Base-by-base conservation (phyloP, 2,797 vertebrate genomes). In the Anguilla anguilla region DNA sequence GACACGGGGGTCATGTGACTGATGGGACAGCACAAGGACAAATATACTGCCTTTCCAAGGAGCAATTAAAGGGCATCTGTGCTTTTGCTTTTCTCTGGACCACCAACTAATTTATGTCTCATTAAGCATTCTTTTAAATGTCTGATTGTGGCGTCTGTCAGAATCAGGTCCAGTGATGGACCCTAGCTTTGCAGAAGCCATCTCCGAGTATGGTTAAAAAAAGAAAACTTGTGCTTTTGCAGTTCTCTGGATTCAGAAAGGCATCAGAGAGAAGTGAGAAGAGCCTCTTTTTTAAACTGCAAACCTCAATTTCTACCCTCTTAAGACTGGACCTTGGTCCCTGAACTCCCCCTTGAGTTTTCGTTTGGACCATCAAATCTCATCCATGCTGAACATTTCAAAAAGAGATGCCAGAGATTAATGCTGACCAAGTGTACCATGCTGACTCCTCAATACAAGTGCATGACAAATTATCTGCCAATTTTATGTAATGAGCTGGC, bases 21-120 rank as follows among this genome's bases (percentile, higher is more conserved):
- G 89, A 91, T 90, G 90, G 87, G 92, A 90, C 90, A 91, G 90
- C 92, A 93, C 92, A 92, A 91, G 92, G 90, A 92, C 93, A 92
- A 22, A 91, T 91, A 89, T 87, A 88, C 91, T 93, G 91, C 15
- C 35, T 11, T 43, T 72, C 69, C 85, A 25, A 39, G 77, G 22
- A 51, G 31, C 35, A 79, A 53, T 72, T 25, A 77, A 31, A 53
- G 46, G 43, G 74, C 43, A 28, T 28, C 67, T 9, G 85, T 51
- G 19, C n/a, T 43, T 61, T 39, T 91, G 91, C 92, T 94, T 92
- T 93, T 93, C 57, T 88, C 94, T 93, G 92, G 91, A 92, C 91
- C 93, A 91, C 93, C 92, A 93, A 93, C 92, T 94, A 94, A 92
- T 94, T 74, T 74, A 49, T 53, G 64, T 61, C 57, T 39, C 53